Percentiles rank a stretch among this genome's conserved stretches.
phyloP scores from a whole-genome alignment of 2,888 invertebrate species.

The Lycophotia porphyrea region DNA sequence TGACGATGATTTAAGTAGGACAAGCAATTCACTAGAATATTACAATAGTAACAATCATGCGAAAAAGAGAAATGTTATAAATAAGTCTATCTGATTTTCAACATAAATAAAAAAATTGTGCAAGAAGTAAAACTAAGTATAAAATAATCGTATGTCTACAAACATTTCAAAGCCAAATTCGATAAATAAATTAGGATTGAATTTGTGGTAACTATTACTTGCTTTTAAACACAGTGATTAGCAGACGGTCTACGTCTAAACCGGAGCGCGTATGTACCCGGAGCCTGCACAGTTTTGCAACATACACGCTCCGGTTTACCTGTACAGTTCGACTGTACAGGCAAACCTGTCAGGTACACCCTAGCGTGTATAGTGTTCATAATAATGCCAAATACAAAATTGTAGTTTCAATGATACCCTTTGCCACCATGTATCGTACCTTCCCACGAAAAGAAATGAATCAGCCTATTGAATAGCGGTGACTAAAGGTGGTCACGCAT shows the following conservation, averaged over 20 bases:
- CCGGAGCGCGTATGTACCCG: too few species aligned
- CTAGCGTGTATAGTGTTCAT: too few species aligned
- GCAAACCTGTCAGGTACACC: too few species aligned
- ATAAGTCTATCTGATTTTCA: neutral
- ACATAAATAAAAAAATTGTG: neutral
- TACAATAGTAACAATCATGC: neutral
- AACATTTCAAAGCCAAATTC: neutral
- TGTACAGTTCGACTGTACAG: too few species aligned
- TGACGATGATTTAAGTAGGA: slow-evolving; percentile 3
- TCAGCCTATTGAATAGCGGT: slow-evolving; percentile 7
- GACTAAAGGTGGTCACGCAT: slow-evolving; percentile 24
- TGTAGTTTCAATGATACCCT: neutral
- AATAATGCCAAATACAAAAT: neutral
- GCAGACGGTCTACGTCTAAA: neutral
- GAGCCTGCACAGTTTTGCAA: too few species aligned
- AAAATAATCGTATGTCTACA: neutral
- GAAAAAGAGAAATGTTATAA: neutral
- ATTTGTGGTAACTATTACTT: too few species aligned
- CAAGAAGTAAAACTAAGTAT: neutral
- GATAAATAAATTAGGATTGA: neutral
- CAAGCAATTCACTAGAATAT: neutral
- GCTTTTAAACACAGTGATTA: neutral
- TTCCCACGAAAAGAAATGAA: slow-evolving; percentile 40
- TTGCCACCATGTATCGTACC: neutral
- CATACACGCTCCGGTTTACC: too few species aligned